Percentiles rank a stretch among this genome's conserved stretches.
Conservation (phyloP, 2,888 invertebrate genomes). For the Drosophila eohydei region DNA sequence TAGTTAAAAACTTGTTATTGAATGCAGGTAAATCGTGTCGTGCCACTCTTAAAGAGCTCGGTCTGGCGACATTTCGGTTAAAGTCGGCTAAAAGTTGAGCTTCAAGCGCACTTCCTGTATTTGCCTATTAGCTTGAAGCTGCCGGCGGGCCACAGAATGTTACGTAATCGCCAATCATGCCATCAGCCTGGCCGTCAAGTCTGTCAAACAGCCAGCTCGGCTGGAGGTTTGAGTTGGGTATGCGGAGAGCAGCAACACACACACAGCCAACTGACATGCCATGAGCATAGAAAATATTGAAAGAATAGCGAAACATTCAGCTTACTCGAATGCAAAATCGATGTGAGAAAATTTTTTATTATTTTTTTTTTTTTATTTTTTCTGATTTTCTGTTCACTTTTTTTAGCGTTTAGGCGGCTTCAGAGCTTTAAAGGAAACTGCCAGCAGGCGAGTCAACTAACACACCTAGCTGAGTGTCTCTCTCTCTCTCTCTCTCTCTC, state of each 20-base stretch:
- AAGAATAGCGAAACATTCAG: conserved; percentile 40
- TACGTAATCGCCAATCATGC: conserved; percentile 66
- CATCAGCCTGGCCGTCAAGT: conserved; percentile 54
- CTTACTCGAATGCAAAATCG: conserved; percentile 66
- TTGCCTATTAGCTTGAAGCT: conserved; percentile 1
- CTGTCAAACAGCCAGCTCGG: conserved; percentile 21
- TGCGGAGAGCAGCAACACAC: conserved; percentile 13
- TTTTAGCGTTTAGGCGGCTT: conserved; percentile 48
- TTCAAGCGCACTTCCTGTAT: neutral
- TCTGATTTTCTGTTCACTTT: neutral
- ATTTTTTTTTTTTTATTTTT: neutral
- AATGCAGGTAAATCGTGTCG: too few species aligned
- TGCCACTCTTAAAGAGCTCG: too few species aligned
- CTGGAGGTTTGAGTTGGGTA: conserved; percentile 47
- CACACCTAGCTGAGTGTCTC: neutral
- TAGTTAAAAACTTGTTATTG: neutral
- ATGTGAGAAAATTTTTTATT: conserved; percentile 31
- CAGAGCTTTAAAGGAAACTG: conserved; percentile 53
- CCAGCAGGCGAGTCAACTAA: neutral
- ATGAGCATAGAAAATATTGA: conserved; percentile 39
- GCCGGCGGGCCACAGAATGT: conserved; percentile 23
- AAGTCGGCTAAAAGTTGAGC: neutral
- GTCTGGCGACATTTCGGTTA: too few species aligned
- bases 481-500: neutral
- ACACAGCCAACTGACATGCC: conserved; percentile 23